These are phyloP conservation scores for Homarus gammarus DNA, from an alignment of 2,888 invertebrate genomes.

Conservation along the genomic window DNA sequence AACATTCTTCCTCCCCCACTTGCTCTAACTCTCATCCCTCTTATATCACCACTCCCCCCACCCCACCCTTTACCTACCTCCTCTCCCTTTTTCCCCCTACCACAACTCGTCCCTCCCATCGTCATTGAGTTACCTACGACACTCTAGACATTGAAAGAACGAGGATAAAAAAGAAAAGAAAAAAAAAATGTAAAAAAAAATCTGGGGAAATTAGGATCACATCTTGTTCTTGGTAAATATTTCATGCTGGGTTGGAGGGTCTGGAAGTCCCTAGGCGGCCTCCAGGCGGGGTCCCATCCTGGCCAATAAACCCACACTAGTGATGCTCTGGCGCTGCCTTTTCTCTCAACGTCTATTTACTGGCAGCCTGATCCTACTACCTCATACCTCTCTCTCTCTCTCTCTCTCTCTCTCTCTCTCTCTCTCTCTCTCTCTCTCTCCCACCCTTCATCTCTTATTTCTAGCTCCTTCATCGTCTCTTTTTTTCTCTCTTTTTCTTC, in stretches of 20 bases:
- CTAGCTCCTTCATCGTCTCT: too few relatives aligned
- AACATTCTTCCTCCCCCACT: too few relatives aligned
- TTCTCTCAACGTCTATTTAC: too few relatives aligned
- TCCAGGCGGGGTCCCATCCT: neutral
- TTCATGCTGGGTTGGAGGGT: conserved; percentile 4
- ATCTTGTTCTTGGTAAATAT: conserved; percentile 47
- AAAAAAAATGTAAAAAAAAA: too few relatives aligned
- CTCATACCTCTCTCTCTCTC: too few relatives aligned
- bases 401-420: neutral
- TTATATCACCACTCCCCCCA: conserved; percentile 1
- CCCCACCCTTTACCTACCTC: neutral
- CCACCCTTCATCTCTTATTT: conserved; percentile 10
- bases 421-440: neutral
- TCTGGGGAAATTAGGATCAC: conserved; percentile 43
- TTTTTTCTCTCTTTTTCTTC: too few relatives aligned
- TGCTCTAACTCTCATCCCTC: neutral
- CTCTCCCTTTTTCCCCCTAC: neutral
- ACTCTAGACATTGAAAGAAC: conserved; percentile 12
- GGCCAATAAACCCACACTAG: neutral
- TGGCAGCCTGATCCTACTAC: too few relatives aligned
- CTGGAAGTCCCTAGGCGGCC: neutral
- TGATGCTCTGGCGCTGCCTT: neutral
- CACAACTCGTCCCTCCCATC: neutral
- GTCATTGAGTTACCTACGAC: too few relatives aligned
- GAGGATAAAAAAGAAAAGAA: too few relatives aligned